A percentile compares a stretch with the other conserved stretches of the same genome.
These are phyloP conservation scores for Borostomias antarcticus DNA, from an alignment of 2,797 vertebrate species.

Conservation along the genomic window DNA sequence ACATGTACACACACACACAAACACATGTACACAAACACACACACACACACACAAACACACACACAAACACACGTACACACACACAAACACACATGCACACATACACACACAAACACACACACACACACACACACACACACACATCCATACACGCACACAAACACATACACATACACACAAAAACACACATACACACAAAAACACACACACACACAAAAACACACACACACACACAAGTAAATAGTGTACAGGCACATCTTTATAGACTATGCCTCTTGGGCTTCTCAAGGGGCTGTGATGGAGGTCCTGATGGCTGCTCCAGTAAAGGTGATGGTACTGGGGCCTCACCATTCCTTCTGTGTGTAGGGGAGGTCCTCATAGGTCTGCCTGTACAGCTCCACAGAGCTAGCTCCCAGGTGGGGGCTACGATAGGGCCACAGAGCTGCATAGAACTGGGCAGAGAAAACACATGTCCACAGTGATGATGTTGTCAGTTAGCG, in stretches of 20 bases:
- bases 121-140: slow-evolving; percentile 65
- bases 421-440: slow-evolving; percentile 58
- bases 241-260: neutral
- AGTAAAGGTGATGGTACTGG: neutral
- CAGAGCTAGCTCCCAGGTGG: slow-evolving; percentile 45
- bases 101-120: too few species aligned
- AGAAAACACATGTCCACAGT: neutral
- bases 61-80: slow-evolving; percentile 71
- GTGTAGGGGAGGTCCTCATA: slow-evolving; percentile 73
- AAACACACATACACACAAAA: too few species aligned
- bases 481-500: neutral
- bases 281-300: neutral
- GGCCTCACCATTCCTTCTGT: slow-evolving; percentile 82
- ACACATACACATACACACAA: slow-evolving; percentile 73
- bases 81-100: too few species aligned
- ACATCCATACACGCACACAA: slow-evolving; percentile 58
- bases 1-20: neutral
- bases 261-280: neutral
- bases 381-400: slow-evolving; percentile 63
- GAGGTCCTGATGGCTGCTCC: neutral
- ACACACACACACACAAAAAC: slow-evolving; percentile 3
- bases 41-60: slow-evolving; percentile 40
- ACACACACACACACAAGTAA: neutral
- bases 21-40: neutral
- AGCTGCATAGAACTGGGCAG: slow-evolving; percentile 63